A percentile compares a stretch with the other conserved stretches of the same genome.
Evolutionary conservation across 2,888 invertebrate species (phyloP).

Genomic region (Lithophane socia): DNA sequence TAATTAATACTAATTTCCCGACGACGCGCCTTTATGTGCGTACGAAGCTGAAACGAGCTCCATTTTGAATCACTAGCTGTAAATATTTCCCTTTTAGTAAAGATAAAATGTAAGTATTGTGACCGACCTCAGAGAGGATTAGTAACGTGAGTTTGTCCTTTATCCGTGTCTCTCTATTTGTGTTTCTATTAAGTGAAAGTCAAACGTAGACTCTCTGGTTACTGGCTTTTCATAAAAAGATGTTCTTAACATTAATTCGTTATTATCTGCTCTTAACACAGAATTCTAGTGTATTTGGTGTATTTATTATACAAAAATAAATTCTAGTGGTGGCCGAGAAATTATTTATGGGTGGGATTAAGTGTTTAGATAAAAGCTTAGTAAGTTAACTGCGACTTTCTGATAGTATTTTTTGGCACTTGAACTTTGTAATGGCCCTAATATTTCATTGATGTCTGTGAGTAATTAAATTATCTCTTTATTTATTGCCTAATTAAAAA

Average conservation of each 20-base stretch:
- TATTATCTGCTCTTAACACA: slow-evolving; percentile 46
- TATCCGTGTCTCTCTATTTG: slow-evolving; percentile 48
- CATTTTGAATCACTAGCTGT: slow-evolving; percentile 59
- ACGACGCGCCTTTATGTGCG: slow-evolving; percentile 35
- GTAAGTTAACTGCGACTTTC: slow-evolving; percentile 24
- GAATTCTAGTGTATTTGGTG: slow-evolving; percentile 23
- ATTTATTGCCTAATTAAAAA: slow-evolving; percentile 43
- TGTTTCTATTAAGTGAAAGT: slow-evolving; percentile 52
- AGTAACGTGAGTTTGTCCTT: slow-evolving; percentile 59
- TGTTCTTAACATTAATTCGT: slow-evolving; percentile 34
- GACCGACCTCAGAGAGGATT: slow-evolving; percentile 49
- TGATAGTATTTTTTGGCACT: slow-evolving; percentile 19
- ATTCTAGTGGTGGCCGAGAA: slow-evolving; percentile 31
- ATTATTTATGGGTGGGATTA: slow-evolving; percentile 48
- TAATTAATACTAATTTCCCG: slow-evolving; percentile 64
- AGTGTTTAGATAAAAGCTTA: slow-evolving; percentile 37
- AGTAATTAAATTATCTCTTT: slow-evolving; percentile 47
- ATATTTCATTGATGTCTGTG: slow-evolving; percentile 47
- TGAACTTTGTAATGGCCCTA: slow-evolving; percentile 40
- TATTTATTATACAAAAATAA: slow-evolving; percentile 47
- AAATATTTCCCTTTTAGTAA: slow-evolving; percentile 49
- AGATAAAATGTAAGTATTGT: slow-evolving; percentile 63
- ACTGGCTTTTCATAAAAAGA: slow-evolving; percentile 33
- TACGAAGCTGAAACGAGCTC: slow-evolving; percentile 40
- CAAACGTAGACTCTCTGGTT: slow-evolving; percentile 62